phyloP scores from a whole-genome alignment of 2,113 vertebrate species.

The Melanerpes formicivorus region DNA sequence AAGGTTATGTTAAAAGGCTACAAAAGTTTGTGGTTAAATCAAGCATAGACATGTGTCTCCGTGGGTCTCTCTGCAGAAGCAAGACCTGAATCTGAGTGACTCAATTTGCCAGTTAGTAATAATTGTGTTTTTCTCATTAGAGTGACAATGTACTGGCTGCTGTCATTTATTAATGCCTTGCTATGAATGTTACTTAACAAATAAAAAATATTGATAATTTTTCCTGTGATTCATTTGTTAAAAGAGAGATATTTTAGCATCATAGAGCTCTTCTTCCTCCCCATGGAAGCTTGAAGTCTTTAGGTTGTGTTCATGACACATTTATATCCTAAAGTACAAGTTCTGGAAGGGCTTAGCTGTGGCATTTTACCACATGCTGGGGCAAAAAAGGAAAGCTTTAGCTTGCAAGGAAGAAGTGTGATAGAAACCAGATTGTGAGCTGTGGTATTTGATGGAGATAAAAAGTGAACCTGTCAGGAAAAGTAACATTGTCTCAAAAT shows the following conservation, averaged over 20 bases:
- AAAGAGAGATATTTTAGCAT: background rate
- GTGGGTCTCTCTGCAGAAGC: background rate
- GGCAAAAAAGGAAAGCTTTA: background rate
- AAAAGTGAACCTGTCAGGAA: background rate
- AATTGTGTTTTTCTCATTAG: background rate
- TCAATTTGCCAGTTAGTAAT: background rate
- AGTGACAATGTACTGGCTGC: background rate
- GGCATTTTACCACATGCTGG: background rate
- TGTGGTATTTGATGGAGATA: background rate
- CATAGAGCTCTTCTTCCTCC: background rate
- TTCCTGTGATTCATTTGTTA: background rate
- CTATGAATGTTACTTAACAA: background rate
- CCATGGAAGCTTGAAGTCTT: background rate
- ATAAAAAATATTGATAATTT: background rate
- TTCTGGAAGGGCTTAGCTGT: background rate
- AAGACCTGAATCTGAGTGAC: background rate
- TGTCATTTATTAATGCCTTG: background rate
- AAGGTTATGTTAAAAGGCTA: background rate
- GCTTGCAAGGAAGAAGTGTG: background rate
- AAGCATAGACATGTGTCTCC: background rate
- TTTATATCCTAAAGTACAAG: background rate
- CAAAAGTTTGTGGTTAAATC: background rate
- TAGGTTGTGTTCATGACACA: background rate
- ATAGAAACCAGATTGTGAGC: background rate
- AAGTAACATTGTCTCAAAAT: background rate